Conservation (phyloP, 1,140 invertebrate genomes). For the Trissolcus basalis region DNA sequence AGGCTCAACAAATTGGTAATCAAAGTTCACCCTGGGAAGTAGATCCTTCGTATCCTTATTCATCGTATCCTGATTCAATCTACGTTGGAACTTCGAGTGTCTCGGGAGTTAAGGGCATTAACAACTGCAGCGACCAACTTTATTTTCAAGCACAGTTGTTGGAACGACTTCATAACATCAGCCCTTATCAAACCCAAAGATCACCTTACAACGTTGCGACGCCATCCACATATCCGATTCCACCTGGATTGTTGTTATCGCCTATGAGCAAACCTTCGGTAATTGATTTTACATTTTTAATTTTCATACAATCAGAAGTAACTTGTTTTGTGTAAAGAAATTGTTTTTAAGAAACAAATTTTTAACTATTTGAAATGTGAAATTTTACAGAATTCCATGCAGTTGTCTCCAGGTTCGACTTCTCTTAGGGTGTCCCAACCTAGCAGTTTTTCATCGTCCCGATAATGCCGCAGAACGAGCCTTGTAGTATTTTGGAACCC, state of each 20-base stretch:
- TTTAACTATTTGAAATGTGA: background rate
- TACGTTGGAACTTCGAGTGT: slow-evolving; percentile 61
- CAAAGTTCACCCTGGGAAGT: slow-evolving; percentile 72
- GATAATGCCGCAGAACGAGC: slow-evolving; percentile 68
- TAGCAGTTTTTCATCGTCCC: slow-evolving; percentile 73
- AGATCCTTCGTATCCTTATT: slow-evolving; percentile 66
- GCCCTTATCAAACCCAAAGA: slow-evolving; percentile 70
- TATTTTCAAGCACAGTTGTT: slow-evolving; percentile 78
- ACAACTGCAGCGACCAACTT: slow-evolving; percentile 69
- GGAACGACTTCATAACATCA: slow-evolving; percentile 78
- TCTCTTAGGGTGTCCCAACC: slow-evolving; percentile 69
- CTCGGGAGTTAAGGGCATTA: slow-evolving; percentile 56
- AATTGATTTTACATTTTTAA: no score
- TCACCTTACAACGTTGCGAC: slow-evolving; percentile 68
- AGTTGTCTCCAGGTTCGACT: slow-evolving; percentile 64
- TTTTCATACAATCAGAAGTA: no score
- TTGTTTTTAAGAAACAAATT: no score
- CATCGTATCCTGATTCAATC: slow-evolving; percentile 63
- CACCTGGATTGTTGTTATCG: slow-evolving; percentile 63
- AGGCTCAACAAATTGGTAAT: slow-evolving; percentile 63
- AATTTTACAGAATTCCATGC: slow-evolving; percentile 66
- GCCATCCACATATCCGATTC: slow-evolving; percentile 61
- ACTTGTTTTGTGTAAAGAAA: no score
- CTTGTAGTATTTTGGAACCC: slow-evolving; percentile 19
- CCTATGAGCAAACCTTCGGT: slow-evolving; percentile 64